phyloP scores from a whole-genome alignment of 2,888 invertebrate species.

The Heliconius ethilla region DNA sequence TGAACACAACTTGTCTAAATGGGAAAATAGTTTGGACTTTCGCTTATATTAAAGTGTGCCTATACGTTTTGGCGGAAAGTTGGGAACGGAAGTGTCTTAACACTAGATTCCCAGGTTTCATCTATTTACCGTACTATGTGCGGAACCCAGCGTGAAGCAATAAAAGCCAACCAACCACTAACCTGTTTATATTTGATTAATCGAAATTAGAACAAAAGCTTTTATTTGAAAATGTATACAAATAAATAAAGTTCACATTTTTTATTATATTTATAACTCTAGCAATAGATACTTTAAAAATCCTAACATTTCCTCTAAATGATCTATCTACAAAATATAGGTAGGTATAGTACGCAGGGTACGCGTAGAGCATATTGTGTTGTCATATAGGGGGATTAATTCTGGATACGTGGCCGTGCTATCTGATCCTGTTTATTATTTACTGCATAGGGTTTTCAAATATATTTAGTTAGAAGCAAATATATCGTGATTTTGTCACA shows the following conservation, averaged over 20 bases:
- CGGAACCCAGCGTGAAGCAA: too few relatives aligned
- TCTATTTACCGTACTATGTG: too few relatives aligned
- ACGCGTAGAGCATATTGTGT: conserved; percentile 55
- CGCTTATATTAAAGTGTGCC: conserved; percentile 1
- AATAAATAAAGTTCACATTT: background rate
- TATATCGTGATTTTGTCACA: background rate
- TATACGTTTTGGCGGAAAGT: too few relatives aligned
- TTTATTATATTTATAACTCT: background rate
- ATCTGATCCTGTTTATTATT: conserved; percentile 67
- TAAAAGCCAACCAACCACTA: too few relatives aligned
- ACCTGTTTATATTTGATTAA: too few relatives aligned
- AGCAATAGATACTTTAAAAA: background rate
- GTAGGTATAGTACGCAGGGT: background rate
- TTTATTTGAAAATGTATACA: background rate
- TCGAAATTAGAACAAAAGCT: too few relatives aligned
- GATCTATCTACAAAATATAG: background rate
- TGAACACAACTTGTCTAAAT: conserved; percentile 46
- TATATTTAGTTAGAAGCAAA: conserved; percentile 15
- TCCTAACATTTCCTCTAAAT: conserved; percentile 1
- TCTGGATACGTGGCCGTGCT: conserved; percentile 73
- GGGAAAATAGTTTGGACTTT: conserved; percentile 26
- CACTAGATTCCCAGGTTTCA: too few relatives aligned
- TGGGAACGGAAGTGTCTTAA: too few relatives aligned
- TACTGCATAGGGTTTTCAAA: conserved; percentile 40
- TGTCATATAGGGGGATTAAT: conserved; percentile 76